A percentile compares a stretch with the other conserved stretches of the same genome.
Evolutionary conservation across 2,888 invertebrate genomes (phyloP).

Genomic region (Netelia fuscicornis): DNA sequence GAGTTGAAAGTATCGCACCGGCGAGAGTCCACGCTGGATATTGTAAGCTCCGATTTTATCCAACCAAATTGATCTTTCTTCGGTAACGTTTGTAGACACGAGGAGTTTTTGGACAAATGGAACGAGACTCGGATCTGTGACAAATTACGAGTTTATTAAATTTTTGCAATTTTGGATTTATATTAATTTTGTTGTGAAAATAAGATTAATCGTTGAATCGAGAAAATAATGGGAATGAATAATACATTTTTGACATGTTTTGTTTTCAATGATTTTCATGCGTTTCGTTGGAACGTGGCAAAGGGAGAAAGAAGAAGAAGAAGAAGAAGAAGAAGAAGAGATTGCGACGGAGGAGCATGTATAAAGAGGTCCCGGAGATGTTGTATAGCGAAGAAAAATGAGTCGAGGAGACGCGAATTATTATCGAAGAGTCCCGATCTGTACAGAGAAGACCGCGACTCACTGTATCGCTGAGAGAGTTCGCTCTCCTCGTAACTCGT

Average conservation of each 20-base stretch:
- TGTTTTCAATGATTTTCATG: too few relatives aligned
- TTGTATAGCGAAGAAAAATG: slow-evolving; percentile 53
- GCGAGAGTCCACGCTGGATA: background rate
- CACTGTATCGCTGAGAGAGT: slow-evolving; percentile 16
- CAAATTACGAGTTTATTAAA: too few relatives aligned
- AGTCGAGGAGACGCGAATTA: slow-evolving; percentile 57
- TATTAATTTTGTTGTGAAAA: too few relatives aligned
- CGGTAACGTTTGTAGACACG: background rate
- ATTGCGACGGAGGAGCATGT: slow-evolving; percentile 9
- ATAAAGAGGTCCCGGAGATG: slow-evolving; percentile 13
- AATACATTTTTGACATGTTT: too few relatives aligned
- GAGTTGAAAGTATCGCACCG: background rate
- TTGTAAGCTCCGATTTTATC: background rate
- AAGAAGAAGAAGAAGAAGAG: background rate
- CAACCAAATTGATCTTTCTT: background rate
- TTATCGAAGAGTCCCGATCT: slow-evolving; percentile 56
- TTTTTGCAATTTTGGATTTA: too few relatives aligned
- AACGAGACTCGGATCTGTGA: too few relatives aligned
- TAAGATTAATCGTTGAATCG: too few relatives aligned
- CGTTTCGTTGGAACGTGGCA: too few relatives aligned
- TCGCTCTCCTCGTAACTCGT: slow-evolving; percentile 47
- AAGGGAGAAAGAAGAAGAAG: background rate
- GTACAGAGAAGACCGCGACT: slow-evolving; percentile 27
- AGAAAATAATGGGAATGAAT: too few relatives aligned
- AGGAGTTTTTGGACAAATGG: too few relatives aligned